phyloP scores from a whole-genome alignment of 1,140 invertebrate genomes.

The Drosophila dunni region DNA sequence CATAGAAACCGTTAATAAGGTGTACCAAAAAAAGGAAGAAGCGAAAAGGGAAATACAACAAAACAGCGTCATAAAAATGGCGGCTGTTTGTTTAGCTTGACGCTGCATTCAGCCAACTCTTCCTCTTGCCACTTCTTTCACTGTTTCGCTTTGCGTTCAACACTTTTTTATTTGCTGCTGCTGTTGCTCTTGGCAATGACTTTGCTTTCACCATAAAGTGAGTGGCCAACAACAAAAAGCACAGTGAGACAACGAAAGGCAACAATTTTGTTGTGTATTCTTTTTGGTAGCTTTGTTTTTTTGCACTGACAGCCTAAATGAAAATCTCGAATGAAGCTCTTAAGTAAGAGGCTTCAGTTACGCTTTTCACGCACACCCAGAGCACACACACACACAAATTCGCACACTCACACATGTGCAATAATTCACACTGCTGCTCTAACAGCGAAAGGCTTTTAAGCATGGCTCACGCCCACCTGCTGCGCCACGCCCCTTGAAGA shows the following conservation, averaged over 20 bases:
- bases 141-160: background rate
- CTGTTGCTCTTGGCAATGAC: constrained; percentile 77
- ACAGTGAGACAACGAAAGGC: constrained; percentile 16
- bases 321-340: constrained; percentile 52
- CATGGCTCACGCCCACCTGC: constrained; percentile 60
- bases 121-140: constrained; percentile 7
- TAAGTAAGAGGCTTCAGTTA: constrained; percentile 51
- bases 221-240: constrained; percentile 45
- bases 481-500: constrained; percentile 17
- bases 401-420: constrained; percentile 38
- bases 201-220: constrained; percentile 53
- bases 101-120: constrained; percentile 23
- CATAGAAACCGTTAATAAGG: constrained; percentile 76
- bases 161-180: constrained; percentile 68
- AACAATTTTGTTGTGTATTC: constrained; percentile 35
- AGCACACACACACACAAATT: constrained; percentile 12
- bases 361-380: background rate
- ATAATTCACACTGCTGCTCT: constrained; percentile 65
- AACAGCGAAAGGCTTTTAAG: constrained; percentile 76
- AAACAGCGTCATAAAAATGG: constrained; percentile 71
- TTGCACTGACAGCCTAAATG: constrained; percentile 43
- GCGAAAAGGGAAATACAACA: constrained; percentile 43
- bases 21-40: constrained; percentile 40
- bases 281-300: constrained; percentile 35
- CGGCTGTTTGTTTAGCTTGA: constrained; percentile 70